Base-by-base conservation (phyloP, 2,888 invertebrate species). In the Hypolimnas misippus region DNA sequence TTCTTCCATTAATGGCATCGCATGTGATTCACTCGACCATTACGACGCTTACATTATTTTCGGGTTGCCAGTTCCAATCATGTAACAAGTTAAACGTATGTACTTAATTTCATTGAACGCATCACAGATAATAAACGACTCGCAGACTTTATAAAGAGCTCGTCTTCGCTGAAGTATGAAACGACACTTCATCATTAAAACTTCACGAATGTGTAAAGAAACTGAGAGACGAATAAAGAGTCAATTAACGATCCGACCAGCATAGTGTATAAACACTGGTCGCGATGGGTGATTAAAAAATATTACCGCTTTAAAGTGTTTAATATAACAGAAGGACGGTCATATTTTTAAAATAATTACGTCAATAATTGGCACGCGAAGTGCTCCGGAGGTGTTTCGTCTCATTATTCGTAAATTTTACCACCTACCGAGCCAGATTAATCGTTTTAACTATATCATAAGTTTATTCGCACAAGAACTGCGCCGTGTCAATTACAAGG, bases 261-360 rank as follows among this genome's bases (percentile, higher is more conserved):
- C 77, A 73, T 75, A 74, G 74, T 74, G 79, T 73, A 83, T 83
- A 81, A 84, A 81, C 79, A 81, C 72, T 69, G 73, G 63, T 73
- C 75, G 68, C 72, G 76, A 76, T 73, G 76, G 76, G 76, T 79
- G 82, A 85, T 85, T 86, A 84, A 87, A 86, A 87, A 82, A 86
- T 86, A 88, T 84, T 71, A 78, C 83, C 82, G 76, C 81, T 81
- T 86, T 79, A 78, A 72, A 76, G 82, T 82, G 83, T 84, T 86
- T 86, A 90, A 89, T 86, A 87, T 83, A 79, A 83, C 84, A 87
- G 86, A 86, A 83, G 81, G 80, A 77, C 65, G 78, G 82, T 82
- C 84, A 90, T 91, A 91, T 88, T 87, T 92, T 91, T 82, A 87
- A 89, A 86, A 89, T 91, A 91, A 91, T 89, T 87, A 89, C 90